phyloP scores from a whole-genome alignment of 2,797 vertebrate genomes.

The Poecilia picta region DNA sequence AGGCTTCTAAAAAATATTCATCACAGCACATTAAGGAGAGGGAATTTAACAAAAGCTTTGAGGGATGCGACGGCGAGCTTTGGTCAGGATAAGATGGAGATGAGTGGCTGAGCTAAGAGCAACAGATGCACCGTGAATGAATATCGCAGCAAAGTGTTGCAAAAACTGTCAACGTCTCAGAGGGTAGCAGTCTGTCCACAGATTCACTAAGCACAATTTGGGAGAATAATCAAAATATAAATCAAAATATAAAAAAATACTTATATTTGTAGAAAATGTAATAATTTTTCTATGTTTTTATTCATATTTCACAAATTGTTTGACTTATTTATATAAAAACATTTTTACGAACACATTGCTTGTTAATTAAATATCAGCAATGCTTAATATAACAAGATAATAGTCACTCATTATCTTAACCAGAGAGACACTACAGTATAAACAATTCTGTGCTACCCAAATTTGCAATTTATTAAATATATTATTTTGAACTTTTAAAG shows the following conservation, averaged over 20 bases:
- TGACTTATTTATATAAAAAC: not conserved
- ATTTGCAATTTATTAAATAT: not conserved
- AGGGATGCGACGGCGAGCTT: conserved; percentile 58
- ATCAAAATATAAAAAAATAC: not conserved
- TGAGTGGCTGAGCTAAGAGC: conserved; percentile 64
- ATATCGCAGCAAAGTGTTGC: conserved; percentile 64
- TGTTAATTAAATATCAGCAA: not conserved
- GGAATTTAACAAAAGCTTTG: conserved; percentile 68
- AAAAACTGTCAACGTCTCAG: conserved; percentile 65
- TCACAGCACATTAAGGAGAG: conserved; percentile 76
- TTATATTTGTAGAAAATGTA: not conserved
- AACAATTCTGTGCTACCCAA: not conserved
- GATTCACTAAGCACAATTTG: conserved; percentile 34
- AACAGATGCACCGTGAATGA: conserved; percentile 77
- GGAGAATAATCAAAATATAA: not conserved
- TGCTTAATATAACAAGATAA: not conserved
- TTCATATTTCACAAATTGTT: not conserved
- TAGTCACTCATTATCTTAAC: not conserved
- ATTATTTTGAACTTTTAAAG: not conserved
- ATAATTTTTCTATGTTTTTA: not conserved
- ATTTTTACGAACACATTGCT: not conserved
- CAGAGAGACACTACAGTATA: not conserved
- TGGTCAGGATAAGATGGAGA: conserved; percentile 53
- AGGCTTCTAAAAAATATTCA: conserved; percentile 81
- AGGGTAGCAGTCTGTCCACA: conserved; percentile 36